A percentile compares a stretch with the other conserved stretches of the same genome.
These are phyloP conservation scores for Rhagologus leucostigma DNA, from an alignment of 2,113 vertebrate genomes.

Conservation along the genomic window DNA sequence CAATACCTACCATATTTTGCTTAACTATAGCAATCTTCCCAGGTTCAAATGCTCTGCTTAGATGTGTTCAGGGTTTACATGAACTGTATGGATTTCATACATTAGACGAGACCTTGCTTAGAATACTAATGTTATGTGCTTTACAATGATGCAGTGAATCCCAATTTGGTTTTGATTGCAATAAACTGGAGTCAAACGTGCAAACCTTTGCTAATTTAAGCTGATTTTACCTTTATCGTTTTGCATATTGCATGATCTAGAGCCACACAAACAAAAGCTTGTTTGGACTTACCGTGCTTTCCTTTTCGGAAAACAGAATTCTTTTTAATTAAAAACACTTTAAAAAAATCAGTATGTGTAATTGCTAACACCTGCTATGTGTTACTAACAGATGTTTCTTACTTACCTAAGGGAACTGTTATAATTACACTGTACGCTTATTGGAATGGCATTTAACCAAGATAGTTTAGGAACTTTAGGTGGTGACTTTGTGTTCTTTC, in stretches of 20 bases:
- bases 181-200: slow-evolving; percentile 45
- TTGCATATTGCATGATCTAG: slow-evolving; percentile 44
- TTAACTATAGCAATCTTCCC: background rate
- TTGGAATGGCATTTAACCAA: slow-evolving; percentile 75
- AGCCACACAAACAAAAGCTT: slow-evolving; percentile 59
- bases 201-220: slow-evolving; percentile 60
- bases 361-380: slow-evolving; percentile 81
- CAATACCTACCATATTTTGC: background rate
- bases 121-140: slow-evolving; percentile 19
- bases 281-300: slow-evolving; percentile 66
- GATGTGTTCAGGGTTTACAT: background rate
- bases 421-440: slow-evolving; percentile 77
- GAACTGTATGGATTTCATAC: slow-evolving; percentile 35
- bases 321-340: slow-evolving; percentile 81
- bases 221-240: slow-evolving; percentile 54
- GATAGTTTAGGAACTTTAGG: slow-evolving; percentile 65
- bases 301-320: slow-evolving; percentile 76
- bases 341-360: slow-evolving; percentile 75
- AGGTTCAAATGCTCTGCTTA: background rate
- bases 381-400: slow-evolving; percentile 79
- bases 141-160: slow-evolving; percentile 29
- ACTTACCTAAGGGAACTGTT: slow-evolving; percentile 78
- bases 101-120: background rate
- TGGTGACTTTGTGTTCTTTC: slow-evolving; percentile 67
- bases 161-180: slow-evolving; percentile 47